Percentiles rank a stretch among this genome's conserved stretches.
Conservation (phyloP, 2,113 vertebrate genomes). For the Clupea harengus region DNA sequence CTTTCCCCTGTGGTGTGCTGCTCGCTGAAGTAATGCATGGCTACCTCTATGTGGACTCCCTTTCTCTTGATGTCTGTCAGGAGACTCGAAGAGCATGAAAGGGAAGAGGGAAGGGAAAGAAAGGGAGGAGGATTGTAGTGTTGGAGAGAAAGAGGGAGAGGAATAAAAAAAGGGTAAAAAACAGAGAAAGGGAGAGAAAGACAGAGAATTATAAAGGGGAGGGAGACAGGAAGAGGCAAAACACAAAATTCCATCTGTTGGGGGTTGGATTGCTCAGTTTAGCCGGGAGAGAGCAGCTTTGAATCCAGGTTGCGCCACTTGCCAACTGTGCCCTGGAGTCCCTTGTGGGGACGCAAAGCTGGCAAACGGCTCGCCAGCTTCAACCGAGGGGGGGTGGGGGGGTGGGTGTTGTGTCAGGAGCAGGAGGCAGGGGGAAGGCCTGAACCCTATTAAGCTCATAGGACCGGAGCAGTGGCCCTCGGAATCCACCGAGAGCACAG, state of each 20-base stretch:
- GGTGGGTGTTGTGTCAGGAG: neutral
- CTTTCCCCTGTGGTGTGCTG: constrained; percentile 39
- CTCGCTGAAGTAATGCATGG: constrained; percentile 46
- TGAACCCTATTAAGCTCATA: neutral
- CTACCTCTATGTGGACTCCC: constrained; percentile 52
- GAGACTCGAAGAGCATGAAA: neutral
- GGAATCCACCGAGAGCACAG: neutral
- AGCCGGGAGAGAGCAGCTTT: constrained; percentile 71
- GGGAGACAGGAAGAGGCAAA: constrained; percentile 47
- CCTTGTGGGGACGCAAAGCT: constrained; percentile 57
- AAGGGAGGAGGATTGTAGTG: constrained; percentile 22
- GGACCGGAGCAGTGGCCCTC: constrained; percentile 9
- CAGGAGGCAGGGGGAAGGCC: neutral
- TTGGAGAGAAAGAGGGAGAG: neutral
- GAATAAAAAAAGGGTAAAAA: neutral
- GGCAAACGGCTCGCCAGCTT: constrained; percentile 53
- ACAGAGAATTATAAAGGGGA: constrained; percentile 47
- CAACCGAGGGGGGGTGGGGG: constrained; percentile 39
- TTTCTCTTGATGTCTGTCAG: too few species aligned
- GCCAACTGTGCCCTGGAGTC: constrained; percentile 70
- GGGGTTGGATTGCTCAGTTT: constrained; percentile 68
- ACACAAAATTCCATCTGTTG: constrained; percentile 76
- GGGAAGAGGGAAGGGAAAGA: constrained; percentile 33
- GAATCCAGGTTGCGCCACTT: constrained; percentile 69
- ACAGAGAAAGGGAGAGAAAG: constrained; percentile 25